Conservation (phyloP, 1,140 invertebrate genomes). For the Scaptodrosophila lebanonensis region DNA sequence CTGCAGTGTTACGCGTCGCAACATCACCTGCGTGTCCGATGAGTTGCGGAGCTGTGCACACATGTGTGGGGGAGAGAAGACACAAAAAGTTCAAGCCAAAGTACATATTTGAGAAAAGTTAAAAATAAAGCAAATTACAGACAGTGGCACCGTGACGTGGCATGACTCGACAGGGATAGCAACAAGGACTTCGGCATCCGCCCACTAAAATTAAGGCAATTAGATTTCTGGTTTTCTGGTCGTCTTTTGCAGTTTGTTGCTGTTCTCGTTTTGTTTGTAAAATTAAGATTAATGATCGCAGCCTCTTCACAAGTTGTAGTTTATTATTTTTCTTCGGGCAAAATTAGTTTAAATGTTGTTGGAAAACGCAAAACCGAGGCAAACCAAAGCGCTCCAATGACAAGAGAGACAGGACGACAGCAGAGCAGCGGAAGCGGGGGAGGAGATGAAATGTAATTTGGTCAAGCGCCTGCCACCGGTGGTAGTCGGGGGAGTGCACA, state of each 20-base stretch:
- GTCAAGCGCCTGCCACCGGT: constrained; percentile 9
- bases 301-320: background rate
- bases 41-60: constrained; percentile 85
- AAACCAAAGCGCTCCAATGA: too few species aligned
- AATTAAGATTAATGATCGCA: constrained; percentile 68
- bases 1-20: constrained; percentile 83
- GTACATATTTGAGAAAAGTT: constrained; percentile 16
- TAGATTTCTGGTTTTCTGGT: constrained; percentile 58
- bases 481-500: constrained; percentile 2
- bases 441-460: constrained; percentile 68
- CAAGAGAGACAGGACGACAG: too few species aligned
- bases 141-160: background rate
- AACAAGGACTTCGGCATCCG: too few species aligned
- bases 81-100: constrained; percentile 24
- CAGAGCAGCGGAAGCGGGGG: too few species aligned
- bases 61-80: constrained; percentile 42
- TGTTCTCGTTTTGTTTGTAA: constrained; percentile 15
- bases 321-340: constrained; percentile 34
- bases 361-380: too few species aligned
- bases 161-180: constrained; percentile 45
- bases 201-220: constrained; percentile 44
- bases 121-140: constrained; percentile 49
- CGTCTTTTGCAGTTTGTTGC: constrained; percentile 21
- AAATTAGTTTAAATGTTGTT: constrained; percentile 44
- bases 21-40: constrained; percentile 82